Evolutionary conservation across 2,797 vertebrate species (phyloP), one percentile per base, ranked within the genome.

Genomic region (Euthynnus affinis): DNA sequence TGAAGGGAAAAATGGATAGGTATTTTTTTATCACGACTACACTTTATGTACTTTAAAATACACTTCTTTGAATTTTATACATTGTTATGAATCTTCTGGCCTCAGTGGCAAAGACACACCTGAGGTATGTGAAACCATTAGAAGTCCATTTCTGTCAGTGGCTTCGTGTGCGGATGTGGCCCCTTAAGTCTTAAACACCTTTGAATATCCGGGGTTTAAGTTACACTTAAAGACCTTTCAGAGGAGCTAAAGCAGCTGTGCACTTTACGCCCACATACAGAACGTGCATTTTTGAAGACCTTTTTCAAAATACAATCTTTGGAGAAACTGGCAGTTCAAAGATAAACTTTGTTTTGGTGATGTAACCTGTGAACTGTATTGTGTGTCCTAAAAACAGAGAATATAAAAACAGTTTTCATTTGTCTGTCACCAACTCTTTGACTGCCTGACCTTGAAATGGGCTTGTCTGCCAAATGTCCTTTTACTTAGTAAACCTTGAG

Each of bases 161-260:
- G 13, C 56, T 37, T 67, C 65, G 9, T 63, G 68, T 76, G 60
- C 9, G 23, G 29, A 32, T 40, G 57, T 12, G 34, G 12, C 27
- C 46, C 18, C 57, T 57, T 48, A 71, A 14, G 17, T 55, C 34
- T 46, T 6, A 18, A 48, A 9, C 76, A 57, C 70, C 73, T 66
- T 73, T 23, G 64, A 71, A 49, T 3, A 0, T 56, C 48, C 34
- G 2, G 37, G 68, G 61, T 67, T 82, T 61, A 29, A 25, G 40
- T 80, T 84, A 56, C 83, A 52, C 59, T 76, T 29, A 14, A 40
- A 40, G 60, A 29, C 12, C 13, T 20, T 27, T 58, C 12, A 44
- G 29, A 70, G 18, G 62, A 74, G 59, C 18, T 10, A 15, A 23
- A 58, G 57, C 75, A 67, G 85, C 81, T 79, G 78, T 57, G 57